Conservation (phyloP, 2,113 vertebrate species). For the Puntigrus tetrazona region DNA sequence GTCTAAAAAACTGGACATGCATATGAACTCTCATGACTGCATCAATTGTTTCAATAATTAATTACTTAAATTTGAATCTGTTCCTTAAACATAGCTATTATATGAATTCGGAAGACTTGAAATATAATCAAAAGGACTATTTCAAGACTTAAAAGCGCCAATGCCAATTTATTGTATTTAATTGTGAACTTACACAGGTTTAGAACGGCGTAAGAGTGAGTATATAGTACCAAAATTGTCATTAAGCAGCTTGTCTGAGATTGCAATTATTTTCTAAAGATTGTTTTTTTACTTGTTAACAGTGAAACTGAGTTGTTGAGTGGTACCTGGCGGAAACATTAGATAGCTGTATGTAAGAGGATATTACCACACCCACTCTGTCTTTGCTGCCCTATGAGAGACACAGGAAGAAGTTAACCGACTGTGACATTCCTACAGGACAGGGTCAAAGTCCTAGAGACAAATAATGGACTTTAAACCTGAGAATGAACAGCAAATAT, state of each 20-base stretch:
- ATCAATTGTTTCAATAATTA: not conserved
- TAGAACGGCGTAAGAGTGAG: not conserved
- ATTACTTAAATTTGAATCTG: not conserved
- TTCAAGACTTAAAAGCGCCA: not conserved
- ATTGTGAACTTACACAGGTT: not conserved
- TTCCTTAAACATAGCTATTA: not conserved
- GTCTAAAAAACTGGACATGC: not conserved
- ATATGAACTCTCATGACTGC: not conserved
- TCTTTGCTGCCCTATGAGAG: constrained; percentile 83
- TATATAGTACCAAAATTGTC: not conserved
- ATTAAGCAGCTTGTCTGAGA: not conserved
- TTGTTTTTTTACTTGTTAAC: constrained; percentile 25
- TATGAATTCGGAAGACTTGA: not conserved
- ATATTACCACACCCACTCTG: constrained; percentile 85
- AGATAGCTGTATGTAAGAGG: constrained; percentile 89
- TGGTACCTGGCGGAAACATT: constrained; percentile 86
- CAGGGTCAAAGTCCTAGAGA: not conserved
- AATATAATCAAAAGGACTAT: constrained; percentile 2
- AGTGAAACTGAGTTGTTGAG: not conserved
- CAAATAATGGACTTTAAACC: not conserved
- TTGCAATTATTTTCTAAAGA: not conserved
- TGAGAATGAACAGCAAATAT: not conserved
- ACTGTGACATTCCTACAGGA: not conserved
- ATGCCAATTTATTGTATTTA: not conserved
- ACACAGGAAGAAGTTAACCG: constrained; percentile 36